phyloP scores from a whole-genome alignment of 2,113 vertebrate species.

The Aspidoscelis tigris region DNA sequence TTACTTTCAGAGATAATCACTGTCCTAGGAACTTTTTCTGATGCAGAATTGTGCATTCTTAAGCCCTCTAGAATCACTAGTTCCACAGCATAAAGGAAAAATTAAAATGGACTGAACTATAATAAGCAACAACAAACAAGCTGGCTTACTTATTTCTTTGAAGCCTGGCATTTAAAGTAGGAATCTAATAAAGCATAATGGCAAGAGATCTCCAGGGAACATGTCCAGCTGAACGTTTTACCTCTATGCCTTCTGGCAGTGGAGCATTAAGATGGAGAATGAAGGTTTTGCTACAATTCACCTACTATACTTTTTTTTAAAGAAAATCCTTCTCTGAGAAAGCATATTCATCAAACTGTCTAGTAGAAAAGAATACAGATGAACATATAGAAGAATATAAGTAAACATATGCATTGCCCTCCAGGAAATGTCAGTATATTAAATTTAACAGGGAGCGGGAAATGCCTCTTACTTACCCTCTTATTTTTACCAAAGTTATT shows the following conservation, averaged over 20 bases:
- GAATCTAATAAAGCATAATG: neutral
- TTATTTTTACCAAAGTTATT: neutral
- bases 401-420: neutral
- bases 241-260: neutral
- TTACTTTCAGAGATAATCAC: neutral
- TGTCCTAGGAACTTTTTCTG: neutral
- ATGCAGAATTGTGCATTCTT: neutral
- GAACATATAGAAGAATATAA: neutral
- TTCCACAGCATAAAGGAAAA: neutral
- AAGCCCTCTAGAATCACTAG: neutral
- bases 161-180: neutral
- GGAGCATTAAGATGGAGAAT: too few species aligned
- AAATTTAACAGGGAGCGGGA: neutral
- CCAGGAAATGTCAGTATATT: neutral
- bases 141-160: too few species aligned
- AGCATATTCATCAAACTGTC: neutral
- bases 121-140: too few species aligned
- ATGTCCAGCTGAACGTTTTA: neutral
- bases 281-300: neutral
- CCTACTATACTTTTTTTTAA: neutral
- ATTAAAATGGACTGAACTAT: neutral
- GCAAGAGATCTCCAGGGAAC: neutral
- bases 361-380: neutral
- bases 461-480: neutral
- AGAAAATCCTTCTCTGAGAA: neutral